These are phyloP conservation scores for Galleria mellonella DNA, from an alignment of 1,140 invertebrate species.

Conservation along the genomic window DNA sequence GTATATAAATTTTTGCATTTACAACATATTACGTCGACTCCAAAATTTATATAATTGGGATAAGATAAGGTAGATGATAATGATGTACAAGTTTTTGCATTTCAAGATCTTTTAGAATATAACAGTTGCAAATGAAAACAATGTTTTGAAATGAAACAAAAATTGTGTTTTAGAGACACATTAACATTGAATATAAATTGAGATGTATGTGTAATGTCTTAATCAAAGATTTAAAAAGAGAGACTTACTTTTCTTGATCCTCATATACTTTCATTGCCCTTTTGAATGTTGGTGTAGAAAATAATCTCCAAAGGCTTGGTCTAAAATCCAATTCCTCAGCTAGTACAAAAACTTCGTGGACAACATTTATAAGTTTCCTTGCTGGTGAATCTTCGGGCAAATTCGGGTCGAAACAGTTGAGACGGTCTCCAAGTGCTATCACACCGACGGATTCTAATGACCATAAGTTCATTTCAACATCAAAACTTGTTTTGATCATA, in stretches of 20 bases:
- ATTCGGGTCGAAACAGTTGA: conserved; percentile 76
- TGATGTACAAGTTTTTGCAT: no score
- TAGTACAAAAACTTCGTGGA: conserved; percentile 77
- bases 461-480: conserved; percentile 80
- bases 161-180: no score
- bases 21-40: no score
- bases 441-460: conserved; percentile 80
- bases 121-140: no score
- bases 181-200: no score
- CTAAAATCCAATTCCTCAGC: conserved; percentile 77
- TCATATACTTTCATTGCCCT: conserved; percentile 67
- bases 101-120: no score
- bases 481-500: conserved; percentile 75
- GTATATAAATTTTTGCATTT: no score
- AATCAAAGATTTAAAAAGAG: no score
- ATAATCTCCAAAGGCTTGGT: conserved; percentile 78
- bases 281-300: conserved; percentile 75
- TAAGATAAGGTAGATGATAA: no score
- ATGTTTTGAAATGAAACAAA: no score
- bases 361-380: conserved; percentile 75
- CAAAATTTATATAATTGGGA: no score
- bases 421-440: conserved; percentile 79
- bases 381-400: conserved; percentile 73
- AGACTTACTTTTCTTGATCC: conserved; percentile 27
- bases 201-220: no score